These are phyloP conservation scores for Xenentodon cancila DNA, from an alignment of 2,797 vertebrate genomes.

Conservation along the genomic window DNA sequence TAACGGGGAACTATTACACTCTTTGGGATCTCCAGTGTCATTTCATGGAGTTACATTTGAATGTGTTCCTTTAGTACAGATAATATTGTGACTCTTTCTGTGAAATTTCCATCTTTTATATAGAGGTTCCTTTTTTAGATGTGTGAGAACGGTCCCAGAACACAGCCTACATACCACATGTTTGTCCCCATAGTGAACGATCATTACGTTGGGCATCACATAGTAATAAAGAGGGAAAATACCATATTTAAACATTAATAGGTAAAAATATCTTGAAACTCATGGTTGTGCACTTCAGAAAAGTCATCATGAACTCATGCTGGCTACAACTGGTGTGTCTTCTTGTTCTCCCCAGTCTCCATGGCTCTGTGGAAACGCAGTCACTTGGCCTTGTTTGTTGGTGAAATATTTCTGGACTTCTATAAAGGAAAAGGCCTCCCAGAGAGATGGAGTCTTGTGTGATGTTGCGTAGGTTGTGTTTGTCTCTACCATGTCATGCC, in stretches of 20 bases:
- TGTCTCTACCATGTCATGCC: neutral
- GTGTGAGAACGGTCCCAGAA: no score
- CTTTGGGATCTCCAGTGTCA: no score
- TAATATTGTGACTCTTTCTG: no score
- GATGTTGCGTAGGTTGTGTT: neutral
- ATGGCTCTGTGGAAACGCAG: constrained; percentile 27
- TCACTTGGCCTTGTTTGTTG: constrained; percentile 40
- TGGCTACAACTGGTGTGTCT: constrained; percentile 14
- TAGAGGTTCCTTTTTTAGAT: no score
- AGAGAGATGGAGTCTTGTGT: constrained; percentile 3
- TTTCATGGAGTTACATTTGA: no score
- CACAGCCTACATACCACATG: no score
- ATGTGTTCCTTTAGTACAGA: no score
- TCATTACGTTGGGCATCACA: no score
- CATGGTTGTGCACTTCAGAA: constrained; percentile 28
- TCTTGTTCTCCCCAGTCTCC: constrained; percentile 18
- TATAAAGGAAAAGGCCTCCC: constrained; percentile 17
- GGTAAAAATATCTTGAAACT: constrained; percentile 37
- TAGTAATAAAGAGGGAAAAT: neutral
- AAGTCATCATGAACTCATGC: constrained; percentile 40
- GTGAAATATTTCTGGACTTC: constrained; percentile 25
- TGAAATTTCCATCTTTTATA: no score
- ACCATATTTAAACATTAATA: constrained; percentile 22
- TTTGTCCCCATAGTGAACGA: no score
- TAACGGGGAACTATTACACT: no score